Conservation (phyloP, 1,140 invertebrate genomes). For the Cydia fagiglandana region DNA sequence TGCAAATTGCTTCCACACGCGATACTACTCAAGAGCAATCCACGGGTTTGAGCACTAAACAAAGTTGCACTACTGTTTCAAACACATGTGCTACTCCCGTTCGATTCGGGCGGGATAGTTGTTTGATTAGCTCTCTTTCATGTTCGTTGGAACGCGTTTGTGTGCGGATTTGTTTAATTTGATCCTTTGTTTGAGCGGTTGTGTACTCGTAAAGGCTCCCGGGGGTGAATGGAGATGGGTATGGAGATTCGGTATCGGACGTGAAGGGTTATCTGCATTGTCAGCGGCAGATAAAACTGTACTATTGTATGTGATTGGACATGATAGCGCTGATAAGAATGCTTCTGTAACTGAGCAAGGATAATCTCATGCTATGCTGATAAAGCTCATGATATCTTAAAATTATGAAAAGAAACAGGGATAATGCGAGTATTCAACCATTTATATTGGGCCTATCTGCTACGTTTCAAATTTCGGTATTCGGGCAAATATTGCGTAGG, state of each 20-base stretch:
- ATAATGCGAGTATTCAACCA: no score
- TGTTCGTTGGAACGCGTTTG: conserved; percentile 70
- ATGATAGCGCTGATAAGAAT: conserved; percentile 8
- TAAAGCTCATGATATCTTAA: no score
- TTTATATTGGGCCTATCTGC: no score
- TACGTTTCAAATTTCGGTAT: no score
- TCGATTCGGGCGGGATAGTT: conserved; percentile 51
- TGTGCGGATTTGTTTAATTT: conserved; percentile 77
- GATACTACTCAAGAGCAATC: no score
- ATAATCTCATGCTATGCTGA: neutral
- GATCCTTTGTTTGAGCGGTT: conserved; percentile 73
- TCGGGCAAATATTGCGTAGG: no score
- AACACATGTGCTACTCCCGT: neutral
- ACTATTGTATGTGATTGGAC: conserved; percentile 28
- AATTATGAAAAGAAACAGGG: no score
- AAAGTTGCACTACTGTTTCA: conserved; percentile 5
- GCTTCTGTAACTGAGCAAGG: neutral
- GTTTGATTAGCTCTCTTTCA: conserved; percentile 77
- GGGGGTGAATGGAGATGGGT: conserved; percentile 55
- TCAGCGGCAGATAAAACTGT: conserved; percentile 63
- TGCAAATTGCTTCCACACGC: no score
- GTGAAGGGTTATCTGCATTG: conserved; percentile 62
- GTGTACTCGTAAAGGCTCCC: conserved; percentile 67
- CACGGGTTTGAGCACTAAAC: no score
- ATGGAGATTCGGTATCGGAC: conserved; percentile 60